Evolutionary conservation across 2,113 vertebrate species (phyloP).

Genomic region (Gorsachius goisagi): DNA sequence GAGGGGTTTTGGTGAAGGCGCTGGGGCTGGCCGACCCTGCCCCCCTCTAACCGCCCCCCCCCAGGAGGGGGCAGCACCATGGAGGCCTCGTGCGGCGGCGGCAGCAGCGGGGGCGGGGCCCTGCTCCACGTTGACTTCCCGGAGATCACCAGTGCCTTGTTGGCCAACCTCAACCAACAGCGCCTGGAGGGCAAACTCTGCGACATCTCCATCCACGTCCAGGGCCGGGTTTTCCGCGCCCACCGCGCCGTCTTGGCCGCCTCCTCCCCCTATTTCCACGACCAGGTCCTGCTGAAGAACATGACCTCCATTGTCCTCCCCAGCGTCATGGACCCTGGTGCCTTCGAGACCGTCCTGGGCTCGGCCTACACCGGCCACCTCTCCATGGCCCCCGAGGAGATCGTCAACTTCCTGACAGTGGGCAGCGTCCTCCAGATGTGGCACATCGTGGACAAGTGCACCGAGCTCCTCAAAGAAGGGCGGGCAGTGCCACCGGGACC

Average conservation of each 20-base stretch:
- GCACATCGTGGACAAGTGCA: conserved; percentile 96
- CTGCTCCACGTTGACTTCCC: conserved; percentile 88
- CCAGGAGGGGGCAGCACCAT: conserved; percentile 23
- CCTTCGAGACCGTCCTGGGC: conserved; percentile 88
- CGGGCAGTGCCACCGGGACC: not conserved
- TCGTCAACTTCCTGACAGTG: conserved; percentile 93
- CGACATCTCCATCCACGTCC: conserved; percentile 73
- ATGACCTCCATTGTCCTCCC: conserved; percentile 88
- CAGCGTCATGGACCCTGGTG: conserved; percentile 87
- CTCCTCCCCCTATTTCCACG: conserved; percentile 75
- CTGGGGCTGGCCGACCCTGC: too few species aligned
- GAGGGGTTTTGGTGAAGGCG: not conserved
- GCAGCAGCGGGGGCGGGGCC: not conserved
- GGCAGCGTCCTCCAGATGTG: conserved; percentile 96
- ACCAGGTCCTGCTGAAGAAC: conserved; percentile 92
- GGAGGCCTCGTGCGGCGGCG: conserved; percentile 32
- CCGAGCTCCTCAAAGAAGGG: conserved; percentile 85
- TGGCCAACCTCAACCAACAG: conserved; percentile 89
- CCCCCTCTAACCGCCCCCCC: too few species aligned
- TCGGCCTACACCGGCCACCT: conserved; percentile 90
- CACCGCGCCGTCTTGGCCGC: conserved; percentile 76
- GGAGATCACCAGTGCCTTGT: conserved; percentile 79
- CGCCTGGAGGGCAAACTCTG: conserved; percentile 84
- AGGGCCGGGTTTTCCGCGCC: conserved; percentile 70
- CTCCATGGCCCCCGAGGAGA: conserved; percentile 85